Evolutionary conservation across 2,113 vertebrate genomes (phyloP), one percentile per base, ranked within the genome.

Genomic region (Forbesichthys agassizii): DNA sequence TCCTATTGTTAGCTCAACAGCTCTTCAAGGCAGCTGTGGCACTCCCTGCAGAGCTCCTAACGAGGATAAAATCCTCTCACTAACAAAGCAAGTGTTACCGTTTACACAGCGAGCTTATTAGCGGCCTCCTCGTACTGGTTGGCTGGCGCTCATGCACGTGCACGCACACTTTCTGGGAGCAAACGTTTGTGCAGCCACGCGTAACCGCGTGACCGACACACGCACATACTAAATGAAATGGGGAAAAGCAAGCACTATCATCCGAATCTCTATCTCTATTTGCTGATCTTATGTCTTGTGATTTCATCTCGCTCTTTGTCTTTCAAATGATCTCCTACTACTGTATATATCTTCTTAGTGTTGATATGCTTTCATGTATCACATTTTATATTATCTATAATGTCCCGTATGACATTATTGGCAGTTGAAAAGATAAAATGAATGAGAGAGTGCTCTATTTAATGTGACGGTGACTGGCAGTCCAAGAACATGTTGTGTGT

Each of bases 21-120:
- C 86, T 91, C 88, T 79, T 86, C 79, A 79, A 85, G 82, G 82
- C 89, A 92, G 88, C 87, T 93, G 90, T 72, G 90, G 78, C 66
- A 12, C 79, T 88, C 82, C 90, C 88, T 0, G 10, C 89, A 86
- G 90, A 90, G 77, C 75, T 87, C 55, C 60, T 86, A 78, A 92
- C 90, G 73, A 88, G 87, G 90, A 89, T 82, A 59, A 86, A 88
- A 79, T 84, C 88, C 88, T 90, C 71, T 80, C 79, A 82, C 64
- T 85, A 86, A 88, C 83, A 86, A 82, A 68, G 69, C 46, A 58
- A 84, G 82, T 66, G 61, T 78, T 74, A 78, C 77, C 73, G 47
- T 83, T 71, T 73, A 78, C 78, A 82, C 71, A 67, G 52, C 48
- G 73, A 81, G 84, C 83, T 80, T 81, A 77, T 84, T 82, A 84